Evolutionary conservation across 2,797 vertebrate species (phyloP), one percentile per base, ranked within the genome.

Genomic region (Pipistrellus nathusii): DNA sequence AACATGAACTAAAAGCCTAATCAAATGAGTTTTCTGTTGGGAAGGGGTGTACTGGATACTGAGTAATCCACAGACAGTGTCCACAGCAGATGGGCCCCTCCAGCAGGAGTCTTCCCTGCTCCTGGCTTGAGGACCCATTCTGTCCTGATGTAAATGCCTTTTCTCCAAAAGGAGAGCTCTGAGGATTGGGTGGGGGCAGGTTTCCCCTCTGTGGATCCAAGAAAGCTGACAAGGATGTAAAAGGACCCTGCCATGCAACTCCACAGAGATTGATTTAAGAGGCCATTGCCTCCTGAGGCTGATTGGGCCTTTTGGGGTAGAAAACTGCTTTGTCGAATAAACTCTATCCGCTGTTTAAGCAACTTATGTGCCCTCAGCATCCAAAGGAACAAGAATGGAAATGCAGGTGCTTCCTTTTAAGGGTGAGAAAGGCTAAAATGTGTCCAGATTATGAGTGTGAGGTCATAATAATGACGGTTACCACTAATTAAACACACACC

Each of bases 311-410:
- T 95, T 96, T 83, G 21, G 82, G 73, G 81, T 46, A 80, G 66
- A 92, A 95, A 91, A 94, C 25, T 93, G 82, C 95, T 92, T 95
- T 85, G 95, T 95, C 90, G 95, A 93, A 95, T 90, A 81, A 97
- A 93, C 78, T 30, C 59, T 80, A 93, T 64, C 82, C 0, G 27
- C 95, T 93, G 27, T 85, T 93, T 62, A 96, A 94, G 94, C 93
- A 95, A 81, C 25, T 62, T 73, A 51, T 30, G n/a, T 90, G 46
- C 62, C 72, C 62, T 96, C 38, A 27, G 69, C 18, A 41, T 84
- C 10, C 44, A 71, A 76, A 89, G 51, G 48, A 87, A 71, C 6
- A 38, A 83, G n/a, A 78, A 80, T 12, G 17, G 71, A 81, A 85
- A 90, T 38, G 41, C 83, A 84, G 25, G 48, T 51, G 9, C 27